Base-by-base conservation (phyloP, 2,113 vertebrate species). In the Acanthisitta chloris region DNA sequence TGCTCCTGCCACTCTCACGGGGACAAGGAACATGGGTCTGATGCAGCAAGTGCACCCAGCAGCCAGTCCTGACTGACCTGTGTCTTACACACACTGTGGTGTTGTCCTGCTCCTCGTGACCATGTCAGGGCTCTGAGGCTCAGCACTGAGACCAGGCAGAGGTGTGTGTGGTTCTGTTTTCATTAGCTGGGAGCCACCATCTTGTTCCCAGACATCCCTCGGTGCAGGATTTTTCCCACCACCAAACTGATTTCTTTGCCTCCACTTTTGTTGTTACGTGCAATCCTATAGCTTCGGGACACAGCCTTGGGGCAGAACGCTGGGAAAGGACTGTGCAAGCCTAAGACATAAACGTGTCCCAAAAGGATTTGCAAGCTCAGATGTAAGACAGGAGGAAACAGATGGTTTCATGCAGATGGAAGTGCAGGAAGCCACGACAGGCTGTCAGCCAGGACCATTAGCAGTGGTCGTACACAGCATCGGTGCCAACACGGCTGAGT, bases 111-210 rank as follows among this genome's bases (percentile, higher is more conserved):
- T 66, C 57, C 48, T 46, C 10, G 5, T 5, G 9, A 7, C 33
- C 1, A 0, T 12, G 51, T 33, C 54, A 17, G 24, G 28, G 48
- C 38, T 66, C 14, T 0, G 0, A 7, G n/a, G 31, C 59, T 43
- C 11, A 0, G 38, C 49, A 24, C 49, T 0, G 0, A 45, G 29
- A 4, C 5, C 8, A 5, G 36, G n/a, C 17, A 25, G 36, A 31
- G 40, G 20, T 14, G 7, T 9, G 19, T n/a, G 1, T 3, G 24
- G 36, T 17, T 43, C 52, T 12, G 23, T 31, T 38, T 46, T 55
- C 51, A 28, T 19, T 7, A 8, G 23, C 61, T 36, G 38, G 12
- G 34, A 76, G 38, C n/a, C 64, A 42, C 20, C 10, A 1, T 9
- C 40, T 52, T 34, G 15, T 18, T 33, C 73, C 12, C 8, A 40